phyloP scores from a whole-genome alignment of 2,113 vertebrate species.

The Hypanus sabinus region DNA sequence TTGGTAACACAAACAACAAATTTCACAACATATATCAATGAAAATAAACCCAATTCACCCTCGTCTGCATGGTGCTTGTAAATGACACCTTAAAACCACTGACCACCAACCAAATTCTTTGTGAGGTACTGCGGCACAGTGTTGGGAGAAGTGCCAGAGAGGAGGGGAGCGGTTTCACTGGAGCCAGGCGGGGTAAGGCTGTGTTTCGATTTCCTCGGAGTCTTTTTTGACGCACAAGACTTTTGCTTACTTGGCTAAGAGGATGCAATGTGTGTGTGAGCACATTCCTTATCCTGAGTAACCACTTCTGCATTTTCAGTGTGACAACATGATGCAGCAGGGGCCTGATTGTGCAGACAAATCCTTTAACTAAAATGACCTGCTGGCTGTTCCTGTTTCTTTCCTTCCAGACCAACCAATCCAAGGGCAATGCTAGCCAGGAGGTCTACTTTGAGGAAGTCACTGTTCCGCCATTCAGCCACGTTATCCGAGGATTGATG shows the following conservation, averaged over 20 bases:
- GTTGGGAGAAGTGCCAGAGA: too few relatives aligned
- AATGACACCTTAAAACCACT: too few relatives aligned
- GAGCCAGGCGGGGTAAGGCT: too few relatives aligned
- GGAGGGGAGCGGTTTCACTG: too few relatives aligned
- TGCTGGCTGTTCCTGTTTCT: not conserved
- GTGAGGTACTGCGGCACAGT: too few relatives aligned
- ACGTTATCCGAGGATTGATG: constrained; percentile 55
- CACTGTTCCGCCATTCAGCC: constrained; percentile 56
- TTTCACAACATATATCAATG: too few relatives aligned
- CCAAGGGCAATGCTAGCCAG: constrained; percentile 39
- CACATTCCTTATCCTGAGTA: not conserved
- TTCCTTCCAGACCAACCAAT: constrained; percentile 43
- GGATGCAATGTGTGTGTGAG: not conserved
- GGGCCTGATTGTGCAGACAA: not conserved
- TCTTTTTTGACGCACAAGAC: not conserved
- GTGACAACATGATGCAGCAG: not conserved
- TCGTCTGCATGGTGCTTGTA: too few relatives aligned
- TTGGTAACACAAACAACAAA: too few relatives aligned
- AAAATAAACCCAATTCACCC: too few relatives aligned
- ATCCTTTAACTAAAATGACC: not conserved
- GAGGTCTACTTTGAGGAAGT: constrained; percentile 42
- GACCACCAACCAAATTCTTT: too few relatives aligned
- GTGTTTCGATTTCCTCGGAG: not conserved
- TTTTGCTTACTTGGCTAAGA: not conserved
- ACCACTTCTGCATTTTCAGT: not conserved